phyloP scores from a whole-genome alignment of 2,113 vertebrate species.

The Charina bottae region DNA sequence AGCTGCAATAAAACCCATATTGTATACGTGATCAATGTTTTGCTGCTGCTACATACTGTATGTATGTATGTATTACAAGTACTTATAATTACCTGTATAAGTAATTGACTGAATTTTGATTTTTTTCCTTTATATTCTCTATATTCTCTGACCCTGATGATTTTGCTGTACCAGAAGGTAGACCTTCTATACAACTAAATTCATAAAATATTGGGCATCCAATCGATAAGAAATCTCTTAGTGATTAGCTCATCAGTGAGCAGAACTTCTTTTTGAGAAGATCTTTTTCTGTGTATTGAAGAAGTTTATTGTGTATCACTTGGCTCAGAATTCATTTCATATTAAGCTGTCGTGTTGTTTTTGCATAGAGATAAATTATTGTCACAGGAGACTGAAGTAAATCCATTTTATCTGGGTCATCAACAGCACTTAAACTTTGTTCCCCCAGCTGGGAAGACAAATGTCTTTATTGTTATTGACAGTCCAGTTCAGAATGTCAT shows the following conservation, averaged over 20 bases:
- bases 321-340: constrained; percentile 43
- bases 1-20: not conserved
- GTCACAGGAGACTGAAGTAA: constrained; percentile 36
- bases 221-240: not conserved
- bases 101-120: not conserved
- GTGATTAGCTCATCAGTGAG: constrained; percentile 40
- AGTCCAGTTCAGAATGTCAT: constrained; percentile 4
- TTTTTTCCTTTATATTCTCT: constrained; percentile 44
- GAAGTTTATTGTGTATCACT: constrained; percentile 48
- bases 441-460: constrained; percentile 27
- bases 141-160: constrained; percentile 27
- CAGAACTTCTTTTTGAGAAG: constrained; percentile 41
- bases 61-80: too few species aligned
- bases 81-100: constrained; percentile 5
- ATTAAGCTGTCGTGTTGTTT: constrained; percentile 53
- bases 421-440: constrained; percentile 40
- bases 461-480: constrained; percentile 31
- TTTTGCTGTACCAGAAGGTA: constrained; percentile 19
- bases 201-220: constrained; percentile 37
- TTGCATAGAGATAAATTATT: constrained; percentile 41
- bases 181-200: constrained; percentile 19
- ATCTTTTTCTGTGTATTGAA: constrained; percentile 16
- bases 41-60: not conserved
- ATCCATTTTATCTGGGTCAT: constrained; percentile 41
- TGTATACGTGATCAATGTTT: constrained; percentile 50